Conservation (phyloP, 1,140 invertebrate species). For the Papilio polytes region DNA sequence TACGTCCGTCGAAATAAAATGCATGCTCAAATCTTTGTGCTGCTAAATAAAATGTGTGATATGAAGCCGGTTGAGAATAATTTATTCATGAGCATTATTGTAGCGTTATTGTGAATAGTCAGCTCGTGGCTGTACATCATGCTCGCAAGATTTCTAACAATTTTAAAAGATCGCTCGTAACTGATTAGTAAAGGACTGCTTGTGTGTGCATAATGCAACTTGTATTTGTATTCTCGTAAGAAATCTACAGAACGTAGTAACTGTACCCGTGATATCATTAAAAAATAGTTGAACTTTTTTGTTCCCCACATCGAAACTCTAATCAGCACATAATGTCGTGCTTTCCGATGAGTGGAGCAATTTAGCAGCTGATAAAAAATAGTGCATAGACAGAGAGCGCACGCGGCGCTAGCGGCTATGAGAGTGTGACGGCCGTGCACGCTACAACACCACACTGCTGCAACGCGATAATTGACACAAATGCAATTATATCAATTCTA, state of each 20-base stretch:
- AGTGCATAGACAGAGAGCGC: background rate
- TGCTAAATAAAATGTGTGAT: background rate
- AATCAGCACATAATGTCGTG: slow-evolving; percentile 14
- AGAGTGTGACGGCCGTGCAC: slow-evolving; percentile 18
- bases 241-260: background rate
- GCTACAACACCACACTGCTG: background rate
- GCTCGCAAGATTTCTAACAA: background rate
- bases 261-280: background rate
- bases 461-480: slow-evolving; percentile 4
- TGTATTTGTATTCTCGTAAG: too few species aligned
- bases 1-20: slow-evolving; percentile 8
- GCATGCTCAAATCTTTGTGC: background rate
- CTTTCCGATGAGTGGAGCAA: slow-evolving; percentile 4
- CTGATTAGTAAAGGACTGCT: background rate
- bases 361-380: background rate
- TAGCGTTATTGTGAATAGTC: background rate
- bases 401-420: background rate
- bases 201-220: too few species aligned
- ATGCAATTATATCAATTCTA: slow-evolving; percentile 9
- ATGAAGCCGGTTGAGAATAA: background rate
- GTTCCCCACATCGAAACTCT: background rate
- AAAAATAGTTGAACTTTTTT: slow-evolving; percentile 6
- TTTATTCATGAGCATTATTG: slow-evolving; percentile 9
- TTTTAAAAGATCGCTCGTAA: background rate
- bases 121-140: background rate